A percentile compares a stretch with the other conserved stretches of the same genome.
Conservation (phyloP, 2,797 vertebrate genomes). For the Poeciliopsis infans region DNA sequence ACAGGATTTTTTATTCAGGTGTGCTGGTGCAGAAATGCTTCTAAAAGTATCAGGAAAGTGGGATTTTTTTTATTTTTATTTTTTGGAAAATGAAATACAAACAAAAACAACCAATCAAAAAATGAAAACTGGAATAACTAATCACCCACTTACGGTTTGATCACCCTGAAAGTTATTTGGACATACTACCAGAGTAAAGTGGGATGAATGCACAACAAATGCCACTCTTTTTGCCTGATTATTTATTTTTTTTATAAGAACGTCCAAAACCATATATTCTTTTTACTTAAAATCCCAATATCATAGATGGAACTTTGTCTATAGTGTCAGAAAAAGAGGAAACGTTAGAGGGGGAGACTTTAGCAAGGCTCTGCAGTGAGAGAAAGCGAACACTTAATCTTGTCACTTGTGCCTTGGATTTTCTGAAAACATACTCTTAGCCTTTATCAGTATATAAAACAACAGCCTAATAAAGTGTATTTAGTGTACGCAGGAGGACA, state of each 20-base stretch:
- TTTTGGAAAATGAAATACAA: no score
- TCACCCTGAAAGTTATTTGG: background rate
- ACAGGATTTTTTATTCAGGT: background rate
- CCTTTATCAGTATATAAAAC: background rate
- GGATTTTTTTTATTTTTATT: background rate
- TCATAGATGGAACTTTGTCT: background rate
- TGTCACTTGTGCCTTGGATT: background rate
- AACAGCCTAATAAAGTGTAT: slow-evolving; percentile 11
- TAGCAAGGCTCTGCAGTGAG: background rate
- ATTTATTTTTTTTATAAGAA: background rate
- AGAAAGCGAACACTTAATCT: background rate
- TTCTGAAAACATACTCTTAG: background rate
- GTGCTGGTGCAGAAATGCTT: background rate
- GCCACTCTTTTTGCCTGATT: background rate
- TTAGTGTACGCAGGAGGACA: slow-evolving; percentile 26
- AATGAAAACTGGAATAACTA: background rate
- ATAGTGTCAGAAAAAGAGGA: background rate
- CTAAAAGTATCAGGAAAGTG: background rate
- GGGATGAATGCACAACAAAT: background rate
- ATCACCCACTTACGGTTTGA: background rate
- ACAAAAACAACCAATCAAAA: background rate
- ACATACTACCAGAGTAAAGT: background rate
- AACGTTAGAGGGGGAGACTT: background rate
- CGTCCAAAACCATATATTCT: background rate
- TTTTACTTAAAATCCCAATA: background rate